Base-by-base conservation (phyloP, 2,113 vertebrate species). In the Pachypanchax playfairii region DNA sequence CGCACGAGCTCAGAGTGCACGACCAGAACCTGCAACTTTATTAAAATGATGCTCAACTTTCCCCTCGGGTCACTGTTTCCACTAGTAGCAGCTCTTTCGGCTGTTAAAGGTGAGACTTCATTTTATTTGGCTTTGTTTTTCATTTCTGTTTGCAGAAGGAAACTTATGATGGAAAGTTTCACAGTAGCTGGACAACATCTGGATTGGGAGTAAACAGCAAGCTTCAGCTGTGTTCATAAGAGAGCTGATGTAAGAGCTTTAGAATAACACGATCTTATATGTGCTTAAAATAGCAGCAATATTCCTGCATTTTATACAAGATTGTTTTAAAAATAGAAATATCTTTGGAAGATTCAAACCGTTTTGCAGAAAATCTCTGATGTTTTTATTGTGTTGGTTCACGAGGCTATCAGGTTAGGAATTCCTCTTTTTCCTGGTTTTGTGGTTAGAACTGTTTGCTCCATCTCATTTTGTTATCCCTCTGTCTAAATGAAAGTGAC, bases 91-190 rank as follows among this genome's bases (percentile, higher is more conserved):
- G 35, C 83, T n/a, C 20, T 84, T 3, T 22, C 75, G 24, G 65
- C 71, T 47, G 35, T 70, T 8, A 56, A 57, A 83, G 79, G 85
- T 90, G 75, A 82, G 78, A 26, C n/a, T 15, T 21, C 2, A 46
- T 17, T 14, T 5, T 41, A 31, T 21, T 26, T 38, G 8, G 13
- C 11, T 56, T 29, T 29, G 33, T 68, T 49, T 35, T 10, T 35
- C 8, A 4, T 14, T 5, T 47, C n/a, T 41, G 29, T 25, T 9
- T 54, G 17, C 13, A 58, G 42, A 18, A 21, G 35, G 7, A 28
- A 38, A 46, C 14, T 3, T 25, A n/a, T n/a, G 20, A 52, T 53
- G 43, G 33, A 62, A 7, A 29, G 2, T 10, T 39, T 5, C 28
- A 59, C 25, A 20, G n/a, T n/a, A n/a, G n/a, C n/a, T n/a, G n/a